Conservation (phyloP, 2,113 vertebrate species). For the Xyrauchen texanus region DNA sequence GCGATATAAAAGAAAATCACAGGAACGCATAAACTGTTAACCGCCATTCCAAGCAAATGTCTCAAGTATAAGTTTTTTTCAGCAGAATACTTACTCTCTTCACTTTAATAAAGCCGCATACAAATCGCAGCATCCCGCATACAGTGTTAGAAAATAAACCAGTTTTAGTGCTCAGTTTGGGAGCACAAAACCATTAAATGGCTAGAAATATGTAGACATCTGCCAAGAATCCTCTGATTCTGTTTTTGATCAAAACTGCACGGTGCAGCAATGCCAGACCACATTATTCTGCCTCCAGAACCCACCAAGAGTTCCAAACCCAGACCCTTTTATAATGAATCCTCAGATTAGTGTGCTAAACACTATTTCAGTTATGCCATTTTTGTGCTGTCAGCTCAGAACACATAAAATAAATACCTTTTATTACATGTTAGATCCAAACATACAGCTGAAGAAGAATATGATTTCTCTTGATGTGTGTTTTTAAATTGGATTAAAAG, state of each 20-base stretch:
- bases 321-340: slow-evolving; percentile 40
- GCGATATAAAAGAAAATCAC: background rate
- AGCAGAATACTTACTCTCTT: slow-evolving; percentile 18
- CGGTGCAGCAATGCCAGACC: slow-evolving; percentile 43
- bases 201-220: slow-evolving; percentile 44
- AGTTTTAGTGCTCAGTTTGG: slow-evolving; percentile 40
- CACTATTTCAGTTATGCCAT: background rate
- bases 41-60: slow-evolving; percentile 28
- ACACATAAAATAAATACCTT: slow-evolving; percentile 17
- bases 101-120: slow-evolving; percentile 32
- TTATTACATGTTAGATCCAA: slow-evolving; percentile 19
- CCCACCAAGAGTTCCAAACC: slow-evolving; percentile 23
- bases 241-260: slow-evolving; percentile 55
- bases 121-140: slow-evolving; percentile 29
- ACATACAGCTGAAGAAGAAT: background rate
- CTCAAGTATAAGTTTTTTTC: slow-evolving; percentile 20
- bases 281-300: slow-evolving; percentile 45
- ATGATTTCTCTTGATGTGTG: background rate
- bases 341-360: slow-evolving; percentile 13
- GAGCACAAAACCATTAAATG: slow-evolving; percentile 44
- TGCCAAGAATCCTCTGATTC: slow-evolving; percentile 48
- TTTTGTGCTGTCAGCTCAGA: slow-evolving; percentile 30
- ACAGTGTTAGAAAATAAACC: slow-evolving; percentile 42
- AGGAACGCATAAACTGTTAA: background rate
- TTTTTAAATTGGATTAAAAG: background rate